phyloP scores from a whole-genome alignment of 2,113 vertebrate genomes.

The Xiphias gladius region DNA sequence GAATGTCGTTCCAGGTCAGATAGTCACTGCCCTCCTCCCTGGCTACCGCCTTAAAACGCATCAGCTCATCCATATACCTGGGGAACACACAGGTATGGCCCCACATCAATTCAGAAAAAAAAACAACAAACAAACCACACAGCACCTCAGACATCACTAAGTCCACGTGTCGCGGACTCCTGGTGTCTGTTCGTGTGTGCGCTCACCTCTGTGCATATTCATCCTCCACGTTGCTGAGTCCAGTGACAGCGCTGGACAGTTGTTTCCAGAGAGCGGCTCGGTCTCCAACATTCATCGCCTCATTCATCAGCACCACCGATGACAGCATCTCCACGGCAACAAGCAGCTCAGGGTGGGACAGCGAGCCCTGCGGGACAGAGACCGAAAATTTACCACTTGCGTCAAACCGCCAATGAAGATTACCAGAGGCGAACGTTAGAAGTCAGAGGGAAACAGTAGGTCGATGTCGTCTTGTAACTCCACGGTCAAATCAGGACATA shows the following conservation, averaged over 20 bases:
- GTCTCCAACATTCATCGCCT: constrained; percentile 92
- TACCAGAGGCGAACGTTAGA: neutral
- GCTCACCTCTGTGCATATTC: constrained; percentile 93
- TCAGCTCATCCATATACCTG: constrained; percentile 95
- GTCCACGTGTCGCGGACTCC: neutral
- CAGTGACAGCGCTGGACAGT: constrained; percentile 91
- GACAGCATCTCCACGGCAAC: constrained; percentile 99
- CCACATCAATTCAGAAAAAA: neutral
- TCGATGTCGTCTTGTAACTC: neutral
- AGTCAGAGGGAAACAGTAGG: neutral
- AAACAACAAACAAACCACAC: no score
- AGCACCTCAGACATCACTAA: neutral
- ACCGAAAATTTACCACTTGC: neutral
- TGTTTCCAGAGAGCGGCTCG: constrained; percentile 90
- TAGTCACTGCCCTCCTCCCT: constrained; percentile 86
- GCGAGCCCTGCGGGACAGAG: constrained; percentile 84
- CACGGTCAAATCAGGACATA: neutral
- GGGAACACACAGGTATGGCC: neutral
- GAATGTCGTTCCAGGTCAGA: constrained; percentile 98
- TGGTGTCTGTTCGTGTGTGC: neutral
- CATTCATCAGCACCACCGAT: constrained; percentile 95
- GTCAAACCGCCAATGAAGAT: constrained; percentile 4
- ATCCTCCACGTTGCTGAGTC: constrained; percentile 94
- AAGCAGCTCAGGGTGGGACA: constrained; percentile 92
- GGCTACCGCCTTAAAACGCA: constrained; percentile 89